Evolutionary conservation across 2,888 invertebrate genomes (phyloP).

Genomic region (Balanococcus diminutus): DNA sequence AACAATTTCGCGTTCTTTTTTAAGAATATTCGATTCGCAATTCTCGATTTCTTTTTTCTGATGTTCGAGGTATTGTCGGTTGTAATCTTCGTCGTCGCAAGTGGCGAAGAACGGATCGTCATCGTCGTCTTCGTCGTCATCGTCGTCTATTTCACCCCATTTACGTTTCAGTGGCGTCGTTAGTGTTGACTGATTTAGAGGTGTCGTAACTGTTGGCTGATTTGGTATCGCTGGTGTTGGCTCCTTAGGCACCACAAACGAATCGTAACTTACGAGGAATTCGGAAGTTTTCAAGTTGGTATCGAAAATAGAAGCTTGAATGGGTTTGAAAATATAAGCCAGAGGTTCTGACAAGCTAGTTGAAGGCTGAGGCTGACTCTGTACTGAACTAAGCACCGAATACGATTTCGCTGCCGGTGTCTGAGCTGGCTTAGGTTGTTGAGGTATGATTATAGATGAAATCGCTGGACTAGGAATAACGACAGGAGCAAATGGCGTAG

Average conservation of each 20-base stretch:
- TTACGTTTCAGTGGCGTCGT: background rate
- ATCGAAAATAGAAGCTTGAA: background rate
- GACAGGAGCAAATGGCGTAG: background rate
- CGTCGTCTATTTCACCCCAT: conserved; percentile 12
- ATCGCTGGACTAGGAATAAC: background rate
- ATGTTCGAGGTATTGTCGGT: background rate
- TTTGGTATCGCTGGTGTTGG: background rate
- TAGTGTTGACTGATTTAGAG: too few species aligned
- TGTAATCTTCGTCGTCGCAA: background rate
- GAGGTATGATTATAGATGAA: background rate
- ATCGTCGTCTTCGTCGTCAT: conserved; percentile 6
- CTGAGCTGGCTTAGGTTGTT: background rate
- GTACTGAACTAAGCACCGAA: background rate
- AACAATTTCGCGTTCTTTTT: conserved; percentile 42
- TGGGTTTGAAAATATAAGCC: background rate
- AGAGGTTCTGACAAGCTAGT: background rate
- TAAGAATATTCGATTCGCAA: background rate
- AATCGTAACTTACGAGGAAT: background rate
- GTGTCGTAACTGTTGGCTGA: background rate
- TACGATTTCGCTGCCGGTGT: background rate
- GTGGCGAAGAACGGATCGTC: background rate
- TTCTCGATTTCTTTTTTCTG: background rate
- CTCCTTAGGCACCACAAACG: background rate
- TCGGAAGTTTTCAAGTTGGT: background rate
- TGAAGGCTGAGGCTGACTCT: background rate